Conservation (phyloP, 2,113 vertebrate genomes). For the Ceratotherium simum region DNA sequence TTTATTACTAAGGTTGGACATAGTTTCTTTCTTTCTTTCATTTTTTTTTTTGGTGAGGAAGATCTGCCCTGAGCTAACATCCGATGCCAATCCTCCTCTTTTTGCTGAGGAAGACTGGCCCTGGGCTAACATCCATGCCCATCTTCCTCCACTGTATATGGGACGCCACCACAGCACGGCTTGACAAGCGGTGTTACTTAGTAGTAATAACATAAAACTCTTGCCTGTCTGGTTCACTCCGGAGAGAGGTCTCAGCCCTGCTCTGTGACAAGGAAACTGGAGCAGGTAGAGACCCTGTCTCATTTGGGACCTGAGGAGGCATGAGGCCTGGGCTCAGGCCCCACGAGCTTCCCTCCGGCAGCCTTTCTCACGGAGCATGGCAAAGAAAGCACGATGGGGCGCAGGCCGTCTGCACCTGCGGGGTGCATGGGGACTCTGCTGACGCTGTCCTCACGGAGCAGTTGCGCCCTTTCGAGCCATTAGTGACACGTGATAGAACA, state of each 20-base stretch:
- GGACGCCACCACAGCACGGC: no score
- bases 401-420: not conserved
- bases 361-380: not conserved
- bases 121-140: no score
- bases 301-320: accelerated
- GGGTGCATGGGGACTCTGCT: not conserved
- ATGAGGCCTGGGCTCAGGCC: accelerated
- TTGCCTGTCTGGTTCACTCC: not conserved
- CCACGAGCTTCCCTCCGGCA: not conserved
- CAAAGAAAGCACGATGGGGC: not conserved
- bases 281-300: accelerated
- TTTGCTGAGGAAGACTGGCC: no score
- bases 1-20: not conserved
- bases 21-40: not conserved
- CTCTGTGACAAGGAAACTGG: not conserved
- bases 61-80: no score
- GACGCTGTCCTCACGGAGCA: accelerated
- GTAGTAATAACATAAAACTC: no score
- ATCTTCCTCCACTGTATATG: no score
- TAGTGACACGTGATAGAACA: not conserved
- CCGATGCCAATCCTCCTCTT: no score
- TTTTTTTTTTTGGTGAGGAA: not conserved
- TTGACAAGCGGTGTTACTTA: no score
- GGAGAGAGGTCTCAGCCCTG: not conserved
- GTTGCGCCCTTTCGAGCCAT: accelerated